Base-by-base conservation (phyloP, 2,797 vertebrate genomes). In the Poeciliopsis gracilis region DNA sequence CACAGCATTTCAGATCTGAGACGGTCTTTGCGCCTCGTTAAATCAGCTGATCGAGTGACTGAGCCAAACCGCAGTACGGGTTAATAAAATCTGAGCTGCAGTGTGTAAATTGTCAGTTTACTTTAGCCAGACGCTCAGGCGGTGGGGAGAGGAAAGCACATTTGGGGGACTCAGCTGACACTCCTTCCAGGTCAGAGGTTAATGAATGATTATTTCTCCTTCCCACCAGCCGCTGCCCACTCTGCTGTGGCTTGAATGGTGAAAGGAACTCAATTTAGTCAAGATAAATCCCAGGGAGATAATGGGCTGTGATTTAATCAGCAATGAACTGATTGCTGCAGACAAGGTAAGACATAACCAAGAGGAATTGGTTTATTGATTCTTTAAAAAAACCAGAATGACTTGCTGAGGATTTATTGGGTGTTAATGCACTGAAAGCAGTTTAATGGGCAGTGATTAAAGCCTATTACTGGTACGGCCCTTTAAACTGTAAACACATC, bases 161-260 rank as follows among this genome's bases (percentile, higher is more conserved):
- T 84, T 80, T 63, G 84, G 79, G 87, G 67, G 89, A 92, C 89
- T 92, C 84, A 76, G 86, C 92, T 90, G 91, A 94, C 89, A 89
- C 90, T 90, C 88, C 91, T 79, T 84, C 80, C 79, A 87, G 93
- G 92, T 95, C 94, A 94, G 84, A 95, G 95, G 94, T 95, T 96
- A 96, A 96, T 96, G 94, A 95, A 94, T 89, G 90, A 95, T 95
- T 94, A 94, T 95, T 93, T 94, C 92, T 92, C 84, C 49, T 86
- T 94, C 93, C 89, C 93, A 94, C 93, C 94, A 95, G 93, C 94
- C 87, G 78, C 71, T 83, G 85, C 84, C 86, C 84, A 59, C 86
- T 95, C 93, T 94, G 91, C 90, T 84, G 86, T 93, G 89, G 91
- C 92, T 88, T 84, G 77, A 75, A 90, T 78, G 86, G 89, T 91